Percentiles rank a stretch among this genome's conserved stretches.
phyloP scores from a whole-genome alignment of 2,113 vertebrate genomes.

The Bombycilla garrulus region DNA sequence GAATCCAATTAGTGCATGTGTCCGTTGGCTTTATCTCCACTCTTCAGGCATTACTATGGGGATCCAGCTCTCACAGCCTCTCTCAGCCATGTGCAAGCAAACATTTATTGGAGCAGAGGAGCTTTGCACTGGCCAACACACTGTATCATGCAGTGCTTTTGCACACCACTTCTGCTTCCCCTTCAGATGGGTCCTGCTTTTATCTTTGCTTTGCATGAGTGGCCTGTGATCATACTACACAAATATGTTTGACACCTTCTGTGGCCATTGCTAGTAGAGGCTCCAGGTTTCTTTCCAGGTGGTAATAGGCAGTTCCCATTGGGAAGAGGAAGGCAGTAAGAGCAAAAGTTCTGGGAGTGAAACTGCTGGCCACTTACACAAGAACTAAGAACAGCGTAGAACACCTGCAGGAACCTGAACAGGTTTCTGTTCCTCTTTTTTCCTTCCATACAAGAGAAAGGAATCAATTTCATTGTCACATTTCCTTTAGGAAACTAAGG shows the following conservation, averaged over 20 bases:
- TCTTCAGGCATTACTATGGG: neutral
- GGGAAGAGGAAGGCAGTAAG: neutral
- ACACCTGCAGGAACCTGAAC: neutral
- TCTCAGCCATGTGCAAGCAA: neutral
- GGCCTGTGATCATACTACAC: neutral
- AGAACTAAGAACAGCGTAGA: neutral
- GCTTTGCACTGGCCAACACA: neutral
- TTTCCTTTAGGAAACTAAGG: neutral
- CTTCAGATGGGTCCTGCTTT: neutral
- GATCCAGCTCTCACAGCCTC: neutral
- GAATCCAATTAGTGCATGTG: neutral
- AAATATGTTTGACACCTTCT: neutral
- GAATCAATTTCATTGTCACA: neutral
- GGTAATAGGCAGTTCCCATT: neutral
- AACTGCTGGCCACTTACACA: neutral
- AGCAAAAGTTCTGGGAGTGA: accelerated
- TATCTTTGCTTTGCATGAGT: neutral
- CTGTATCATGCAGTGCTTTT: accelerated
- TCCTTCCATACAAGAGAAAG: neutral
- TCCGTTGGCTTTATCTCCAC: neutral
- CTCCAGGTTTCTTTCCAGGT: neutral
- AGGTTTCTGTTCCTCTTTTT: neutral
- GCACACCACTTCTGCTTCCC: neutral
- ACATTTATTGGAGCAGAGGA: neutral
- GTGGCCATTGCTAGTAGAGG: neutral